phyloP scores from a whole-genome alignment of 2,113 vertebrate species.

The Chunga burmeisteri region DNA sequence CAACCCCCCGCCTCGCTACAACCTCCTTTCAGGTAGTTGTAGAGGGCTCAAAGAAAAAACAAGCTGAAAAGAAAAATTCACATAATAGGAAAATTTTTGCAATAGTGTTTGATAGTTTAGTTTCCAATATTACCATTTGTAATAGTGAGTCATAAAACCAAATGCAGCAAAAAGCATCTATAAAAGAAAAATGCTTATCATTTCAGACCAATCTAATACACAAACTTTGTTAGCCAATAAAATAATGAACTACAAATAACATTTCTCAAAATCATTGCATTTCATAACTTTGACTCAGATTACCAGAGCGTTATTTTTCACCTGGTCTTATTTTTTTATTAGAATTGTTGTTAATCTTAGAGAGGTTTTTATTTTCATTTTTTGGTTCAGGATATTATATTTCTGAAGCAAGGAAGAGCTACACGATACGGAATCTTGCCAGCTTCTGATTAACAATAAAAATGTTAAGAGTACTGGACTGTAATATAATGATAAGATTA shows the following conservation, averaged over 20 bases:
- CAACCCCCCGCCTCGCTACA: too few species aligned
- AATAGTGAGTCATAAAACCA: neutral
- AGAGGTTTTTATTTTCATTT: neutral
- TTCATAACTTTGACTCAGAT: neutral
- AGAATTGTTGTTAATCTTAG: neutral
- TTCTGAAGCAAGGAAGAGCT: constrained; percentile 45
- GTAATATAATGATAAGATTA: constrained; percentile 50
- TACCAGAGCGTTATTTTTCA: neutral
- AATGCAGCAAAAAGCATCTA: neutral
- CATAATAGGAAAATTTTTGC: neutral
- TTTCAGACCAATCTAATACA: neutral
- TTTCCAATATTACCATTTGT: neutral
- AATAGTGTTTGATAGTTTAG: neutral
- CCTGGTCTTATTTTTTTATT: neutral
- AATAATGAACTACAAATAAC: neutral
- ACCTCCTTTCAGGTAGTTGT: too few species aligned
- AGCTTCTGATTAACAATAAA: constrained; percentile 21
- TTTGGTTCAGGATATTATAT: constrained; percentile 46
- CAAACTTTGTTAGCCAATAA: neutral
- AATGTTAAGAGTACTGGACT: constrained; percentile 31
- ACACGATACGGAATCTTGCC: constrained; percentile 32
- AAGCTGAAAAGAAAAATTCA: neutral
- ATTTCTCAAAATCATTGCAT: neutral
- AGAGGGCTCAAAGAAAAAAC: too few species aligned
- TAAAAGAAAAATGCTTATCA: neutral